phyloP scores from a whole-genome alignment of 2,797 vertebrate species.

The Gouania willdenowi region DNA sequence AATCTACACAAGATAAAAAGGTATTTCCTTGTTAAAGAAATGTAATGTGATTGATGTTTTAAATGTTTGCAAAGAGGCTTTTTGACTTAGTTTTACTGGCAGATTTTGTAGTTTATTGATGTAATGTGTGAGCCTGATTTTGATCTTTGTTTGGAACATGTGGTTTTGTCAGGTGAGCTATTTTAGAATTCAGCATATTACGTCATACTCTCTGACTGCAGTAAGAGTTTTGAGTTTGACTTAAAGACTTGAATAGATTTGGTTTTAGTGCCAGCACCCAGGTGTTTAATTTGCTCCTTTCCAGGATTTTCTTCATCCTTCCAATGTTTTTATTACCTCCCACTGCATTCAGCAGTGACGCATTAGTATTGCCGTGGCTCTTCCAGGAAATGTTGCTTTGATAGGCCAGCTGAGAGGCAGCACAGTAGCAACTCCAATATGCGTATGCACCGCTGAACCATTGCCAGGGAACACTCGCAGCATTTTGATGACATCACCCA shows the following conservation, averaged over 20 bases:
- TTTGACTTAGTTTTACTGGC: no score
- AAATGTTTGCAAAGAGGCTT: constrained; percentile 4
- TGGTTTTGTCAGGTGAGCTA: no score
- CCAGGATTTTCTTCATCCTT: constrained; percentile 21
- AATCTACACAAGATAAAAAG: no score
- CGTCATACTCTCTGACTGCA: no score
- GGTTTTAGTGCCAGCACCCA: constrained; percentile 3
- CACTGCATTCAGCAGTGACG: constrained; percentile 76
- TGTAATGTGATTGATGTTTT: constrained; percentile 56
- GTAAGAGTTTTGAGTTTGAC: no score
- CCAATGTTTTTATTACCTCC: constrained; percentile 37
- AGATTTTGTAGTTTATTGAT: no score
- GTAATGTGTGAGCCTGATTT: no score
- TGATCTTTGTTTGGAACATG: no score
- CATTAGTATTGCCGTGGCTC: constrained; percentile 67
- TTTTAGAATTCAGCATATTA: no score
- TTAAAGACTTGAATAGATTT: no score
- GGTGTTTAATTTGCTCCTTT: constrained; percentile 10
- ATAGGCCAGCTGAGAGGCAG: constrained; percentile 56
- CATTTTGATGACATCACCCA: constrained; percentile 81
- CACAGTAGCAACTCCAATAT: constrained; percentile 68
- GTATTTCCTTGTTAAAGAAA: no score
- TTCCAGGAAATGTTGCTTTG: constrained; percentile 71
- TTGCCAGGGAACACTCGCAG: constrained; percentile 73
- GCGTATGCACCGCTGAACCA: constrained; percentile 68